Percentiles rank a stretch among this genome's conserved stretches.
Conservation (phyloP, 1,140 invertebrate species). For the Brachionus paranguensis region DNA sequence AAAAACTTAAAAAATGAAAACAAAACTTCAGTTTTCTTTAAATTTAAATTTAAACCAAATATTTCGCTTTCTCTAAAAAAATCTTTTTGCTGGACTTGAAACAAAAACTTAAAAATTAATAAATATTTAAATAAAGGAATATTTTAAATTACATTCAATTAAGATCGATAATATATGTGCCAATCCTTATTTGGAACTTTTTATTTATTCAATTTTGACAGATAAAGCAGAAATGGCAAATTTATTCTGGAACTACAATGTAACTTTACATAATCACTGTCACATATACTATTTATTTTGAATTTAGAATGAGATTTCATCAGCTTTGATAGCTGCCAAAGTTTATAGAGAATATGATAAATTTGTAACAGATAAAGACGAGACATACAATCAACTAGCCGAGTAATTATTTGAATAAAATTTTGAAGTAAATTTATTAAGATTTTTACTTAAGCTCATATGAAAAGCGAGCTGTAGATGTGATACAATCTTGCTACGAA, state of each 20-base stretch:
- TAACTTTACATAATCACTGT: not conserved
- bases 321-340: constrained; percentile 16
- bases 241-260: constrained; percentile 20
- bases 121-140: too few species aligned
- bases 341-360: constrained; percentile 1
- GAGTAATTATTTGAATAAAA: not conserved
- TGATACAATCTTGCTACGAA: not conserved
- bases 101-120: too few species aligned
- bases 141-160: too few species aligned
- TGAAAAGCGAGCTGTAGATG: constrained; percentile 13
- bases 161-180: not conserved
- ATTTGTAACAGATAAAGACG: not conserved
- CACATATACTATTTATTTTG: not conserved
- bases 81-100: too few species aligned
- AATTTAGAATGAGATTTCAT: constrained; percentile 30
- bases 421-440: not conserved
- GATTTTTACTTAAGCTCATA: not conserved
- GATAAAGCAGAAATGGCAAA: constrained; percentile 23
- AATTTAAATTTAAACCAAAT: too few species aligned
- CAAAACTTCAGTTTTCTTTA: too few species aligned
- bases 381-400: not conserved
- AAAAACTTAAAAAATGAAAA: too few species aligned
- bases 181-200: not conserved
- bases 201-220: constrained; percentile 10
- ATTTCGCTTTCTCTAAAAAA: too few species aligned